phyloP scores from a whole-genome alignment of 2,113 vertebrate genomes.

The Coptodon rendalli region DNA sequence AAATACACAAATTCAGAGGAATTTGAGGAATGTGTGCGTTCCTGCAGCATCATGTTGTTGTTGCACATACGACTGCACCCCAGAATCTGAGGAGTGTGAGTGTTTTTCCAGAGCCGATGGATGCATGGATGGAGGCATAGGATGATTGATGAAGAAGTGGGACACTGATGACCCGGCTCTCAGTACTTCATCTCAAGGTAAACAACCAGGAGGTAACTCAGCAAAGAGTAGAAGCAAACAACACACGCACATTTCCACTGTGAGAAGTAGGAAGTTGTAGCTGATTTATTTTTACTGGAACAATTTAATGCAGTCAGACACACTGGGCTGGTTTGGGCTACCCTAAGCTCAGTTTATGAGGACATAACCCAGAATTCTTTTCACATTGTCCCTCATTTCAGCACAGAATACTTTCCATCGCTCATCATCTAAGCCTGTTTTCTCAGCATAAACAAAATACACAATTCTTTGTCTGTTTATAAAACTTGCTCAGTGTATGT shows the following conservation, averaged over 20 bases:
- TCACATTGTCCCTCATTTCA: background rate
- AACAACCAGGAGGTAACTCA: background rate
- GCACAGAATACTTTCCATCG: background rate
- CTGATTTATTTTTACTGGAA: background rate
- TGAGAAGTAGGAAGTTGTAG: background rate
- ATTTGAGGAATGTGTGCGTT: conserved; percentile 59
- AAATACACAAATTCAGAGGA: conserved; percentile 31
- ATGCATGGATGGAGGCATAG: conserved; percentile 15
- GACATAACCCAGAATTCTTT: background rate
- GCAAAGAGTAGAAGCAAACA: background rate
- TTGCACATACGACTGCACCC: conserved; percentile 58
- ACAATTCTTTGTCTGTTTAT: background rate
- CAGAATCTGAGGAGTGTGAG: conserved; percentile 50
- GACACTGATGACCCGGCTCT: conserved; percentile 21
- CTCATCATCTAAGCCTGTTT: background rate
- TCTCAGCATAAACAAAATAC: background rate
- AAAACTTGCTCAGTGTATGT: conserved; percentile 34
- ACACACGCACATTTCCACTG: background rate
- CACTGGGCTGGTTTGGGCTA: background rate
- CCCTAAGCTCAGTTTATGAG: background rate
- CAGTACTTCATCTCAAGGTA: conserved; percentile 2
- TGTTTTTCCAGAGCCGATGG: conserved; percentile 48
- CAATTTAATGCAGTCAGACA: background rate
- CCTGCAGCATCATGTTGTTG: conserved; percentile 67
- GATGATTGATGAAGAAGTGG: conserved; percentile 40